Evolutionary conservation across 1,140 invertebrate species (phyloP).

Genomic region (Zaprionus lachaisei): DNA sequence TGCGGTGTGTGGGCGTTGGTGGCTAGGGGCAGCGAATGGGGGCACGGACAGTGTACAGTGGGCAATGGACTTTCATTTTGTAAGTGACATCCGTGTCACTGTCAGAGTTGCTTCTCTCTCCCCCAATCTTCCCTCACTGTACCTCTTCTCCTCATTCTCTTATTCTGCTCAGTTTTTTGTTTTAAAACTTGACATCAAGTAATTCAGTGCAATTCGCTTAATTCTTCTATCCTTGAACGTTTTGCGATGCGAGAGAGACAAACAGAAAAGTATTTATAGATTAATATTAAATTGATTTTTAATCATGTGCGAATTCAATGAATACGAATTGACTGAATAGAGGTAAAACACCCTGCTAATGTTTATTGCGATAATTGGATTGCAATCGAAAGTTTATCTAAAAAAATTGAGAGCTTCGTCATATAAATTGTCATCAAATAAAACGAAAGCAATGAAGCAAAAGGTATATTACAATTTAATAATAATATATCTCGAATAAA

Average conservation of each 20-base stretch:
- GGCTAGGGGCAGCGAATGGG: background rate
- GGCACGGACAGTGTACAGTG: constrained; percentile 12
- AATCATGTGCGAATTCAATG: constrained; percentile 6
- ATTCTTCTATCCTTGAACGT: constrained; percentile 16
- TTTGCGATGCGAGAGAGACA: background rate
- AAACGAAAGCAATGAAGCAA: background rate
- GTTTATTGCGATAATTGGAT: background rate
- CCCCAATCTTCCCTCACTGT: constrained; percentile 28
- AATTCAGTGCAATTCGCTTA: constrained; percentile 34
- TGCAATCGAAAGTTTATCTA: background rate
- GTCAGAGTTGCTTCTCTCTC: constrained; percentile 51
- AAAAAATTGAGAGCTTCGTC: background rate
- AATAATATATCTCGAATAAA: background rate
- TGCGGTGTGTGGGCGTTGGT: constrained; percentile 1
- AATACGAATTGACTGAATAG: background rate
- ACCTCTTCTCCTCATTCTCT: constrained; percentile 22
- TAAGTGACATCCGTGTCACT: constrained; percentile 79
- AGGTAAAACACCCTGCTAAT: background rate
- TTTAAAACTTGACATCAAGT: constrained; percentile 35
- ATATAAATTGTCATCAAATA: background rate
- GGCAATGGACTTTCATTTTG: constrained; percentile 67
- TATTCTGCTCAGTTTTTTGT: constrained; percentile 23
- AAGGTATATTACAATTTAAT: background rate
- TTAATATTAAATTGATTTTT: constrained; percentile 25
- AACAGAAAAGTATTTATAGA: constrained; percentile 18